phyloP scores from a whole-genome alignment of 1,140 invertebrate species.

The Neodiprion lecontei region DNA sequence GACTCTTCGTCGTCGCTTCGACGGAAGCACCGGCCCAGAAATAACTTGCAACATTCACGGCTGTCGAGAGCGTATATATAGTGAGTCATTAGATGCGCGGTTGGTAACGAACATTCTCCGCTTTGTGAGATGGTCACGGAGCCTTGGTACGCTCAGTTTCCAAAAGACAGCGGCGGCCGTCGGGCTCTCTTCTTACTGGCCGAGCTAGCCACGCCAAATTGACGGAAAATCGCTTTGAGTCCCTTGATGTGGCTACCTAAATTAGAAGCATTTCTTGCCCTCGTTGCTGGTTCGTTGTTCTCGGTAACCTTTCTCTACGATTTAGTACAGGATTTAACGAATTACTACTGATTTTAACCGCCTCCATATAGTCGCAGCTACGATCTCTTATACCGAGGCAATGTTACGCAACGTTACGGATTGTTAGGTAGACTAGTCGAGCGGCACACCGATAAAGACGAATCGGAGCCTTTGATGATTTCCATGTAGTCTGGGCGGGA shows the following conservation, averaged over 20 bases:
- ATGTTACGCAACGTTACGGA: background rate
- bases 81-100: constrained; percentile 47
- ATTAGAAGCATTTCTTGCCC: constrained; percentile 5
- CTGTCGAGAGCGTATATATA: background rate
- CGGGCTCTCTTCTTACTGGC: background rate
- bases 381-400: background rate
- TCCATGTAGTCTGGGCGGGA: background rate
- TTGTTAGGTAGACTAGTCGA: background rate
- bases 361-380: background rate
- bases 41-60: background rate
- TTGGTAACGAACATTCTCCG: constrained; percentile 43
- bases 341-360: background rate
- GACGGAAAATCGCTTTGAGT: constrained; percentile 28
- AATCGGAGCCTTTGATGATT: background rate
- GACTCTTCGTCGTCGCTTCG: background rate
- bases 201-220: constrained; percentile 28
- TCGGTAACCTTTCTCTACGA: constrained; percentile 4
- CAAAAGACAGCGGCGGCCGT: constrained; percentile 39
- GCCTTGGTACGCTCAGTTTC: constrained; percentile 30
- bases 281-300: background rate
- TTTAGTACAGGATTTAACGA: background rate
- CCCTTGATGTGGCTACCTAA: background rate
- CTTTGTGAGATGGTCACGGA: constrained; percentile 35
- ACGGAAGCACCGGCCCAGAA: constrained; percentile 3
- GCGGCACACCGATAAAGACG: background rate